These are phyloP conservation scores for Plebejus anna DNA, from an alignment of 2,888 invertebrate genomes.

Conservation along the genomic window DNA sequence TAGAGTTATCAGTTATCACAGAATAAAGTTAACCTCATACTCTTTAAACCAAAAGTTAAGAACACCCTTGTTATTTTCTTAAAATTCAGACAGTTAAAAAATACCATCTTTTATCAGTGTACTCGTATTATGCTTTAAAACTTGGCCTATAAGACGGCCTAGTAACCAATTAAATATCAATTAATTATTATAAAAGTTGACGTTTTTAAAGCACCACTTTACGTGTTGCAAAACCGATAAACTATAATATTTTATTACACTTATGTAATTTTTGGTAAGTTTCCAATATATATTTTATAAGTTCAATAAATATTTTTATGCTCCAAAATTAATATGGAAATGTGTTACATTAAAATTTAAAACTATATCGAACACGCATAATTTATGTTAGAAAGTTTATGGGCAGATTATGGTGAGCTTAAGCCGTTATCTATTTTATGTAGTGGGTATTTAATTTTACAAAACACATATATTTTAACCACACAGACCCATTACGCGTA, in stretches of 20 bases:
- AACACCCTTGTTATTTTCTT: too few species aligned
- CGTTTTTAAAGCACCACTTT: not conserved
- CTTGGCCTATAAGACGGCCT: too few species aligned
- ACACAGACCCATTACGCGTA: too few species aligned
- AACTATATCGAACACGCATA: not conserved
- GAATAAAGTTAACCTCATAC: too few species aligned
- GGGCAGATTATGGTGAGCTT: not conserved
- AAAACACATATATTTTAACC: too few species aligned
- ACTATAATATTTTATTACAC: conserved; percentile 4
- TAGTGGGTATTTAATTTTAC: too few species aligned
- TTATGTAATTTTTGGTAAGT: not conserved
- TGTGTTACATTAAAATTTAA: conserved; percentile 1
- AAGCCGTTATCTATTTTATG: not conserved
- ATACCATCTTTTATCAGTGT: too few species aligned
- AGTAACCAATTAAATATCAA: not conserved
- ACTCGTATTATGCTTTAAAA: too few species aligned
- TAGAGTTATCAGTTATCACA: too few species aligned
- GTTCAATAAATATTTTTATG: conserved; percentile 7
- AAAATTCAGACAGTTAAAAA: too few species aligned
- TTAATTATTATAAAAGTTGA: not conserved
- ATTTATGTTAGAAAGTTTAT: conserved; percentile 15
- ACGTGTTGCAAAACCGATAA: not conserved
- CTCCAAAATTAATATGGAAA: conserved; percentile 5
- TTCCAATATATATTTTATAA: not conserved
- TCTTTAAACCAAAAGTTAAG: too few species aligned